Evolutionary conservation across 2,797 vertebrate species (phyloP).

Genomic region (Fundulus diaphanus): DNA sequence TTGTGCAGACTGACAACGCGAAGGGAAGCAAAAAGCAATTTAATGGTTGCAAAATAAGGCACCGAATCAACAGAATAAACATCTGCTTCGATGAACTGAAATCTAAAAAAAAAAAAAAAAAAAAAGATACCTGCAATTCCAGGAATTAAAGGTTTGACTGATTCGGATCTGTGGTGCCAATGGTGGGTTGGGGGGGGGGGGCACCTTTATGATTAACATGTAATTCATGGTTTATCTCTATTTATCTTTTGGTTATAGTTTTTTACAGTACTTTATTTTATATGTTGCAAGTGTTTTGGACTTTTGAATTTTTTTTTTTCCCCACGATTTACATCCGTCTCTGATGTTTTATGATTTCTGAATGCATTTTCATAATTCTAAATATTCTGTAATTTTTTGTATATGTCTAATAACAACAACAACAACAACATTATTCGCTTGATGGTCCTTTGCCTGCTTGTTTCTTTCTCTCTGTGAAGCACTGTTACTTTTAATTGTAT

Average conservation of each 20-base stretch:
- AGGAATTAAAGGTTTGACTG: slow-evolving; percentile 7
- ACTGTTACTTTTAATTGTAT: not conserved
- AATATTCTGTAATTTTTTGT: not conserved
- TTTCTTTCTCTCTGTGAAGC: too few species aligned
- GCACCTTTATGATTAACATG: not conserved
- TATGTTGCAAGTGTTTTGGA: not conserved
- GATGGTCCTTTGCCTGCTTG: too few species aligned
- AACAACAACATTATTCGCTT: too few species aligned
- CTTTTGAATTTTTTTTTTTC: too few species aligned
- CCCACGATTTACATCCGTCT: not conserved
- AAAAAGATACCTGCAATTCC: not conserved
- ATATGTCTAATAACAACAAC: not conserved
- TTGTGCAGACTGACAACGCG: slow-evolving; percentile 14
- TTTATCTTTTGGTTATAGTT: not conserved
- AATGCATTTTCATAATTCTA: not conserved
- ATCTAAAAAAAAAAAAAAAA: too few species aligned
- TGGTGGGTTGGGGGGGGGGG: too few species aligned
- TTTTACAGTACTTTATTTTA: not conserved
- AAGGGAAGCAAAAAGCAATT: slow-evolving; percentile 13
- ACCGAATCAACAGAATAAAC: slow-evolving; percentile 20
- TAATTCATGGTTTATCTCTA: not conserved
- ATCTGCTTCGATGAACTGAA: slow-evolving; percentile 16
- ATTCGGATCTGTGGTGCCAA: not conserved
- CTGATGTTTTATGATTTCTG: not conserved
- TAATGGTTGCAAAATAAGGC: slow-evolving; percentile 16